Base-by-base conservation (phyloP, 1,140 invertebrate genomes). In the Drosophila kanapiae region DNA sequence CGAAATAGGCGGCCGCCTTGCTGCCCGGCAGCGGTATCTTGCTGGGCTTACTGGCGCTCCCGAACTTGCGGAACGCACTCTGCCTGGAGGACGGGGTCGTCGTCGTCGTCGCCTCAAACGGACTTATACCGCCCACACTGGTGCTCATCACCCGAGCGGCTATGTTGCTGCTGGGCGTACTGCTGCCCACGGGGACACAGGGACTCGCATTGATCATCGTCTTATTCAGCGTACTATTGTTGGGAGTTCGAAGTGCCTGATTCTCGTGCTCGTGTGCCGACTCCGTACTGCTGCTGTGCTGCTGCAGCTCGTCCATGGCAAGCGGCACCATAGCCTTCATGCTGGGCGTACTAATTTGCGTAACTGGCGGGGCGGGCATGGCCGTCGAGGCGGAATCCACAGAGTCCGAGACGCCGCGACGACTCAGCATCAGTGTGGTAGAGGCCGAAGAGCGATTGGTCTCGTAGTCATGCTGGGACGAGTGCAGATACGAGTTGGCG, bases 21-120 rank as follows among this genome's bases (percentile, higher is more conserved):
- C 94, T 93, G 23, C 95, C 95, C 45, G 94, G 94, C 63, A 96
- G 93, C 27, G 96, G 96, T 62, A 96, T 96, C 85, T 96, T 96
- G 93, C 95, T 96, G 47, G 96, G 95, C 70, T 95, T 94, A 58
- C 94, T 94, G 78, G 94, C 94, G 57, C 93, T 94, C 13, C 60
- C 62, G 14, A 83, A 82, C 57, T 92, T 91, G 16, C 91, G 81
- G 43, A 83, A 79, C 6, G 78, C 82, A 37, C 78, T 60, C 49
- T 69, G 71, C 13, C 85, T 84, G 9, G 65, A 45, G 14, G 76
- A 33, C 5, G 82, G 74, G 14, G 69, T 69, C 29, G 65, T 45
- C 11, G 38, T 45, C 6, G 14, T 45, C 11, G 48, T 45, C 6
- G 14, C 74, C 56, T 91, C 91, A n/a, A 88, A 92, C 7, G 90